These are phyloP conservation scores for Rhinoptilus africanus DNA, from an alignment of 2,113 vertebrate genomes.

Conservation along the genomic window DNA sequence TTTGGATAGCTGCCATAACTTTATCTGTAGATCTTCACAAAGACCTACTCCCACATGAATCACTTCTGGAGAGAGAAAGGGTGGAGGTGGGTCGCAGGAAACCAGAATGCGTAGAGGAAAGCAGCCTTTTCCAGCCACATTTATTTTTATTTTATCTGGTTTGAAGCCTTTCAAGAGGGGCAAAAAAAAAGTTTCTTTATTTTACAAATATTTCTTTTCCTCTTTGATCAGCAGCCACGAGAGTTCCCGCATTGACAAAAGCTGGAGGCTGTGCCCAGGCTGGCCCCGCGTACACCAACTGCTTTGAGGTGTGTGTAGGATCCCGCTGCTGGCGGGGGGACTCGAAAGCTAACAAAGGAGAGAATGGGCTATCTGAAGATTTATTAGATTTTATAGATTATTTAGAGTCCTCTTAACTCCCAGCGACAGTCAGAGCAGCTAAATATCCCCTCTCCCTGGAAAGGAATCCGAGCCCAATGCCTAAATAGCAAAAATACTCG, in stretches of 20 bases:
- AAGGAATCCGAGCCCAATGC: neutral
- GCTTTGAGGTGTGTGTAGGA: neutral
- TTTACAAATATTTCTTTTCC: slow-evolving; percentile 8
- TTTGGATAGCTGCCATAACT: slow-evolving; percentile 38
- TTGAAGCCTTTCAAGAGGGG: neutral
- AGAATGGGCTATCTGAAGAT: neutral
- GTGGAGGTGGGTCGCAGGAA: neutral
- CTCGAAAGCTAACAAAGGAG: neutral
- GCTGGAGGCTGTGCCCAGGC: neutral
- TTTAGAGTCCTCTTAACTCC: neutral
- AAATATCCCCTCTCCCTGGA: neutral
- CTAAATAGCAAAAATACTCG: neutral
- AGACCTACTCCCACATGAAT: neutral
- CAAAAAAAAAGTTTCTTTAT: neutral
- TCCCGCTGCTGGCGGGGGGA: neutral
- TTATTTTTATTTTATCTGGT: slow-evolving; percentile 23
- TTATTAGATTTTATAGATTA: neutral
- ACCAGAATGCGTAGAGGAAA: slow-evolving; percentile 1
- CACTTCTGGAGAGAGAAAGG: neutral
- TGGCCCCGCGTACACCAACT: neutral
- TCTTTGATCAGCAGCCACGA: slow-evolving; percentile 1
- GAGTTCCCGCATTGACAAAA: neutral
- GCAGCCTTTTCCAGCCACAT: neutral
- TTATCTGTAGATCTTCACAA: slow-evolving; percentile 29
- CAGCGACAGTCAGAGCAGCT: neutral